A percentile compares a stretch with the other conserved stretches of the same genome.
Conservation (phyloP, 2,888 invertebrate species). For the Atethmia centrago region DNA sequence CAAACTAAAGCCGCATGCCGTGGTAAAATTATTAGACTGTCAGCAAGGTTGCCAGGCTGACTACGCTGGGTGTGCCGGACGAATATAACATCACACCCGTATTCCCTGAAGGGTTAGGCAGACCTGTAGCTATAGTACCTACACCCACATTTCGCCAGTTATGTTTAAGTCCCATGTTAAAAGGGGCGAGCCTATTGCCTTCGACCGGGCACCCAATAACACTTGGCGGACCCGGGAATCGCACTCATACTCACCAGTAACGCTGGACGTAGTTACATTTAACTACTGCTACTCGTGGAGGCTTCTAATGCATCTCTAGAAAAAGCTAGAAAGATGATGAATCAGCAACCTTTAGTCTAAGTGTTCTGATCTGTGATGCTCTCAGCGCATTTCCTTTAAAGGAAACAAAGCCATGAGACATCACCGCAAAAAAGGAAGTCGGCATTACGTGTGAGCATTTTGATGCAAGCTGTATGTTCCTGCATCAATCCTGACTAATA, state of each 20-base stretch:
- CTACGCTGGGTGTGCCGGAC: not conserved
- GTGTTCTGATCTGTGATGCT: constrained; percentile 4
- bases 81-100: too few species aligned
- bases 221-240: too few species aligned
- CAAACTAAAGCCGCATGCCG: not conserved
- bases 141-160: too few species aligned
- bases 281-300: not conserved
- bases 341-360: constrained; percentile 4
- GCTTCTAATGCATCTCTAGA: not conserved
- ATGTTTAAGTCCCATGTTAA: too few species aligned
- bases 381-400: constrained; percentile 23
- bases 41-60: too few species aligned
- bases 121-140: too few species aligned
- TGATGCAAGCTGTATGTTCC: too few species aligned
- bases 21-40: not conserved
- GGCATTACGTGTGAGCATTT: constrained; percentile 27
- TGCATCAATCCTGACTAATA: too few species aligned
- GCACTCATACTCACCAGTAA: too few species aligned
- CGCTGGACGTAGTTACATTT: not conserved
- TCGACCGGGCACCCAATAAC: too few species aligned
- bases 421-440: constrained; percentile 42
- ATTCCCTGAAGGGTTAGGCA: too few species aligned
- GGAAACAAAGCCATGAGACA: constrained; percentile 27
- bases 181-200: too few species aligned
- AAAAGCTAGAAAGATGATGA: constrained; percentile 1